phyloP scores from a whole-genome alignment of 1,140 invertebrate genomes.

The Caenorhabditis brenneri region DNA sequence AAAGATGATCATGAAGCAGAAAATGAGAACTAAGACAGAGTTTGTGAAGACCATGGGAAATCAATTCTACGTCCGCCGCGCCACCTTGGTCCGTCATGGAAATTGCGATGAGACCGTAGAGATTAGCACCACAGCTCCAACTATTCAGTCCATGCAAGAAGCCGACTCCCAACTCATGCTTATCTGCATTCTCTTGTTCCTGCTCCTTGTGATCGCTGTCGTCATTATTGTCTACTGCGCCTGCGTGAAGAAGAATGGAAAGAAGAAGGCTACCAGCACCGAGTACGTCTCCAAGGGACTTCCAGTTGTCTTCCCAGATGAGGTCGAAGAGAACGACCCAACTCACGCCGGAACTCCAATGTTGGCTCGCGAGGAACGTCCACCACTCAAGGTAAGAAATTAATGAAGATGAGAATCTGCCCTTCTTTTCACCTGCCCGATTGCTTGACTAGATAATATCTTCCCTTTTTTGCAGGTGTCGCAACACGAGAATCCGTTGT shows the following conservation, averaged over 20 bases:
- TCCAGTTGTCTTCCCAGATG: constrained; percentile 67
- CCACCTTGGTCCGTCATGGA: constrained; percentile 1
- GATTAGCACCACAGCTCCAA: constrained; percentile 40
- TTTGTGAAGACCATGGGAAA: constrained; percentile 51
- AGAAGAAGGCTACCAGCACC: constrained; percentile 55
- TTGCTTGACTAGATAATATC: not conserved
- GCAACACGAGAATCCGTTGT: constrained; percentile 65
- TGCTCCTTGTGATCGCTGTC: not conserved
- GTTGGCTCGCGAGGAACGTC: constrained; percentile 63
- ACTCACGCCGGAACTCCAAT: constrained; percentile 64
- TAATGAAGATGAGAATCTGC: not conserved
- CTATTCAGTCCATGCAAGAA: constrained; percentile 34
- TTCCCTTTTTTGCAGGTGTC: constrained; percentile 51
- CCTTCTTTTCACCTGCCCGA: not conserved
- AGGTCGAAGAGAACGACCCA: constrained; percentile 62
- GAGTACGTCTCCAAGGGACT: constrained; percentile 64
- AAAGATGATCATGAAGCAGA: constrained; percentile 50
- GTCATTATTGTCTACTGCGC: constrained; percentile 40
- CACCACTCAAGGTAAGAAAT: constrained; percentile 58
- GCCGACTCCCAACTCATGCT: constrained; percentile 10
- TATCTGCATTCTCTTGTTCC: constrained; percentile 42
- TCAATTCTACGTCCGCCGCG: constrained; percentile 53
- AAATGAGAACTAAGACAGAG: constrained; percentile 47
- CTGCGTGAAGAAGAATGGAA: constrained; percentile 42
- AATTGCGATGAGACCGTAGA: constrained; percentile 46